phyloP scores from a whole-genome alignment of 2,113 vertebrate genomes.

The Mesitornis unicolor region DNA sequence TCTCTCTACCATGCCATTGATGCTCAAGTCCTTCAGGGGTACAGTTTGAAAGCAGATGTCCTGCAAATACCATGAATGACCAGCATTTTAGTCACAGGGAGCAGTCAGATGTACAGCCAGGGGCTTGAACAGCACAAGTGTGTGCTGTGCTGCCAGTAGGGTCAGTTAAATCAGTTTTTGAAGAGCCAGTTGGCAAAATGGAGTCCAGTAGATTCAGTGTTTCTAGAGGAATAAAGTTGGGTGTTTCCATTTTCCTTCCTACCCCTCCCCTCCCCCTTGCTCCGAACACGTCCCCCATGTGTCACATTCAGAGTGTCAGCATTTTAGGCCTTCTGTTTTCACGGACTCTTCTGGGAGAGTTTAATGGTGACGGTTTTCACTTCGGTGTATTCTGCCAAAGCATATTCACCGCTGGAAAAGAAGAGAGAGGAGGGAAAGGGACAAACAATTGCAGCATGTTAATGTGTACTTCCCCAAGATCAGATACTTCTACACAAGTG shows the following conservation, averaged over 20 bases:
- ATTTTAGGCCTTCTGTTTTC: conserved; percentile 60
- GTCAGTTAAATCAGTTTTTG: background rate
- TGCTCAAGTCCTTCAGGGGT: background rate
- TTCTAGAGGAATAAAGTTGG: conserved; percentile 35
- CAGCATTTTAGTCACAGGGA: background rate
- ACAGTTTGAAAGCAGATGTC: background rate
- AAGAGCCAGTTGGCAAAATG: conserved; percentile 8
- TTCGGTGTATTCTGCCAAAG: conserved; percentile 89
- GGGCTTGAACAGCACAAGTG: background rate
- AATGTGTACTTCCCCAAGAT: background rate
- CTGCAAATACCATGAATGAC: background rate
- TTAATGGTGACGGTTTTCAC: conserved; percentile 95
- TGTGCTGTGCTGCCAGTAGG: background rate
- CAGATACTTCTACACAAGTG: background rate
- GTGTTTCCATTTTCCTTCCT: background rate
- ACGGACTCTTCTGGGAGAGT: conserved; percentile 81
- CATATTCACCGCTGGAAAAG: conserved; percentile 87
- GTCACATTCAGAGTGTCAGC: conserved; percentile 68
- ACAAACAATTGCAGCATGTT: background rate
- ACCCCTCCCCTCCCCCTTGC: background rate
- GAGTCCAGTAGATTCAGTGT: conserved; percentile 37
- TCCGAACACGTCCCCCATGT: background rate
- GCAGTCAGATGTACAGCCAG: background rate
- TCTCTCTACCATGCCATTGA: background rate
- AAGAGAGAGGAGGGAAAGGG: background rate